phyloP scores from a whole-genome alignment of 2,888 invertebrate genomes.

The Pediacus dermestoides region DNA sequence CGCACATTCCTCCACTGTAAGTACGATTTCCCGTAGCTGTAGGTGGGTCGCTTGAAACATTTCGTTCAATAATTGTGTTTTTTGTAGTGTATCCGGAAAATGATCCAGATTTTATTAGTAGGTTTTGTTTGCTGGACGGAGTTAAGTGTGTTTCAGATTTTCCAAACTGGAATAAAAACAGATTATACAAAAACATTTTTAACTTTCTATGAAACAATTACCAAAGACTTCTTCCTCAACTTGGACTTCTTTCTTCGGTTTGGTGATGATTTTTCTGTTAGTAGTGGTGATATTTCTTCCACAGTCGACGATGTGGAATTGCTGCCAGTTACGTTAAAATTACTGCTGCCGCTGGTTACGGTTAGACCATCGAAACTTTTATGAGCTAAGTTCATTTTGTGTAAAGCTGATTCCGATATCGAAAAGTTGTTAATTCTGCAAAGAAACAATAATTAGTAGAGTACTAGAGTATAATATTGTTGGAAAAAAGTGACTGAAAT shows the following conservation, averaged over 20 bases:
- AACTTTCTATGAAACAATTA: conserved; percentile 11
- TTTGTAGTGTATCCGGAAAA: conserved; percentile 59
- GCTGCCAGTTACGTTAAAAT: conserved; percentile 41
- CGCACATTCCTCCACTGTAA: conserved; percentile 42
- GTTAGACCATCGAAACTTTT: conserved; percentile 38
- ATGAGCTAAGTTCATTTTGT: conserved; percentile 59
- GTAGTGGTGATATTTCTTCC: conserved; percentile 51
- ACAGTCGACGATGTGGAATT: conserved; percentile 56
- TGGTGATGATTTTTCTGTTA: conserved; percentile 49
- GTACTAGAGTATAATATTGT: too few relatives aligned
- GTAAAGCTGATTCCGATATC: conserved; percentile 84
- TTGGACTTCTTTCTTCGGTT: conserved; percentile 44
- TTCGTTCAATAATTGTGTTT: conserved; percentile 50
- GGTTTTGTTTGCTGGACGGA: conserved; percentile 25
- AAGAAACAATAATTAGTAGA: conserved; percentile 7
- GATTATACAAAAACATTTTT: conserved; percentile 9
- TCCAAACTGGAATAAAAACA: conserved; percentile 29
- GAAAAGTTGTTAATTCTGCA: conserved; percentile 56
- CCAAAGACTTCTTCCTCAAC: conserved; percentile 35
- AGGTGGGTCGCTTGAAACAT: conserved; percentile 64
- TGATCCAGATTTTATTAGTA: conserved; percentile 68
- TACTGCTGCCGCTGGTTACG: conserved; percentile 37
- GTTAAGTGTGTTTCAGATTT: conserved; percentile 34
- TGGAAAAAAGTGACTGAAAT: conserved; percentile 12
- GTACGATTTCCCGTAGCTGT: conserved; percentile 47